Evolutionary conservation across 1,140 invertebrate species (phyloP).

Genomic region (Drosophila subobscura): DNA sequence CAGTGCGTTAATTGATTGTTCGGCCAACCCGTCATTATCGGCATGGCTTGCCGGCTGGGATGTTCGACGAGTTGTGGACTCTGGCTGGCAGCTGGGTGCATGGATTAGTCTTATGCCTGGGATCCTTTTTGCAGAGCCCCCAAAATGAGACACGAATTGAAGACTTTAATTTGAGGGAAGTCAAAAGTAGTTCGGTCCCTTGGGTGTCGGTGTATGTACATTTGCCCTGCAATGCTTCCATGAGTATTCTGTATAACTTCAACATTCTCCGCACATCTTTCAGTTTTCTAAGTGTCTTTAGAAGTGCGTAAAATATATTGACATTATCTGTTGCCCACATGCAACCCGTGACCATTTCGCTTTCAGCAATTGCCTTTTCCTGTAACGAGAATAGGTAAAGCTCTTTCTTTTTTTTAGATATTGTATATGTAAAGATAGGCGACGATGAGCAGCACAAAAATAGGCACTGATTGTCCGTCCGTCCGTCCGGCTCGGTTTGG

Average conservation of each 20-base stretch:
- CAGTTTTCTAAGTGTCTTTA: not conserved
- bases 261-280: not conserved
- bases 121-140: not conserved
- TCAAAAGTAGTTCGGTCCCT: not conserved
- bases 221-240: too few species aligned
- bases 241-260: too few species aligned
- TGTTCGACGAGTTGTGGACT: too few species aligned
- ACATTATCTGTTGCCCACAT: constrained; percentile 10
- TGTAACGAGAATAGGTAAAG: too few species aligned
- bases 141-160: too few species aligned
- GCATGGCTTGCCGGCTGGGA: not conserved
- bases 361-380: not conserved
- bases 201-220: too few species aligned
- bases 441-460: constrained; percentile 26
- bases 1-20: constrained; percentile 68
- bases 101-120: not conserved
- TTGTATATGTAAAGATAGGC: constrained; percentile 15
- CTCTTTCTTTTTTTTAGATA: too few species aligned
- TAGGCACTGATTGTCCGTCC: constrained; percentile 53
- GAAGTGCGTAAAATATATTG: not conserved
- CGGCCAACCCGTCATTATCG: constrained; percentile 52
- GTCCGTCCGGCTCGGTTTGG: constrained; percentile 22
- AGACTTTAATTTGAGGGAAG: not conserved
- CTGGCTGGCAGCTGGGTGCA: too few species aligned
- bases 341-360: constrained; percentile 20